phyloP scores from a whole-genome alignment of 2,113 vertebrate species.

The Microtus oregoni region DNA sequence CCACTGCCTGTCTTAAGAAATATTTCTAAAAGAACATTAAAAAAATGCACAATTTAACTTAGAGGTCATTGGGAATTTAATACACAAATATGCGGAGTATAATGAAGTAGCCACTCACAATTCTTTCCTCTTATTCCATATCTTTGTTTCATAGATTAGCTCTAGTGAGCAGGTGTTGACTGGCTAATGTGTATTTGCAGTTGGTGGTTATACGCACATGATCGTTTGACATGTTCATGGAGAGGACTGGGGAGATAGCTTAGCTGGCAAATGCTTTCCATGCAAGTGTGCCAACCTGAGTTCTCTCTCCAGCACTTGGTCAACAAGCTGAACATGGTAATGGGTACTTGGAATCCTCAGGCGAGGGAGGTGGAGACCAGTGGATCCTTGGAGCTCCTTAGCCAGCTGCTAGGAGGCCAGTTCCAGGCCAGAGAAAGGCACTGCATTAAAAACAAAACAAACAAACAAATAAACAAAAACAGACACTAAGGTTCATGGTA shows the following conservation, averaged over 20 bases:
- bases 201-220: constrained; percentile 2
- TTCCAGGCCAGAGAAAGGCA: background rate
- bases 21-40: background rate
- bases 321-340: background rate
- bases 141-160: background rate
- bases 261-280: background rate
- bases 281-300: background rate
- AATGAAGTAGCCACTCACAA: constrained; percentile 24
- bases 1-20: background rate
- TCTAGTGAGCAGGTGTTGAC: constrained; percentile 2
- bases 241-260: background rate
- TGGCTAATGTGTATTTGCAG: background rate
- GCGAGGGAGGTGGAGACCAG: background rate
- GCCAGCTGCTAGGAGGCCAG: background rate
- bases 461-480: background rate
- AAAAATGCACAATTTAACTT: constrained; percentile 48
- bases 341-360: background rate
- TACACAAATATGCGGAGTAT: background rate
- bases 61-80: constrained; percentile 55
- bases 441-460: background rate
- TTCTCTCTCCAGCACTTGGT: background rate
- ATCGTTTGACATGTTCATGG: background rate
- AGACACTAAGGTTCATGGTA: background rate
- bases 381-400: background rate
- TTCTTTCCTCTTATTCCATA: constrained; percentile 30